Percentiles rank a stretch among this genome's conserved stretches.
Evolutionary conservation across 2,888 invertebrate species (phyloP).

Genomic region (Synanthedon tipuliformis): DNA sequence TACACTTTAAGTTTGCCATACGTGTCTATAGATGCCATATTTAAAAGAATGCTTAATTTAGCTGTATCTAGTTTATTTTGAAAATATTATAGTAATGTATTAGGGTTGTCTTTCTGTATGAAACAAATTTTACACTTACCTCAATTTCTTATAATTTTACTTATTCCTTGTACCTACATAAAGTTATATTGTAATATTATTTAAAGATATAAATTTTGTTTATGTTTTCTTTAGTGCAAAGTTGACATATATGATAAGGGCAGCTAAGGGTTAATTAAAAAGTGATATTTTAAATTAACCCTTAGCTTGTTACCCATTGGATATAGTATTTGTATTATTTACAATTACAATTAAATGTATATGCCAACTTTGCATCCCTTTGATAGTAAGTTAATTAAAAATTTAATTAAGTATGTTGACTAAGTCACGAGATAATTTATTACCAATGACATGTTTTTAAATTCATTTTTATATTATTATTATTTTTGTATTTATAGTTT

Average conservation of each 20-base stretch:
- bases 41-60: constrained; percentile 27
- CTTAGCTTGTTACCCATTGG: too few relatives aligned
- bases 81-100: constrained; percentile 22
- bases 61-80: constrained; percentile 35
- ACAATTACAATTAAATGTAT: constrained; percentile 8
- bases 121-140: constrained; percentile 30
- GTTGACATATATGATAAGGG: too few relatives aligned
- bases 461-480: constrained; percentile 38
- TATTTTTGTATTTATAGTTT: constrained; percentile 39
- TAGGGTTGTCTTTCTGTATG: constrained; percentile 39
- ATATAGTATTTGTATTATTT: constrained; percentile 5
- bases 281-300: too few relatives aligned
- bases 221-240: too few relatives aligned
- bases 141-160: constrained; percentile 39
- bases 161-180: constrained; percentile 27
- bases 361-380: constrained; percentile 7
- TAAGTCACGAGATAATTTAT: constrained; percentile 70
- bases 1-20: constrained; percentile 33
- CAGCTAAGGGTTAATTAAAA: too few relatives aligned
- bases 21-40: constrained; percentile 63
- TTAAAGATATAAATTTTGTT: constrained; percentile 3
- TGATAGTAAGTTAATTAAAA: too few relatives aligned
- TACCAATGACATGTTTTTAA: constrained; percentile 69
- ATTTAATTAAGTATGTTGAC: constrained; percentile 49
- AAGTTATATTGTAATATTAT: constrained; percentile 15